Conservation (phyloP, 2,797 vertebrate species). For the Oryzias sinensis region DNA sequence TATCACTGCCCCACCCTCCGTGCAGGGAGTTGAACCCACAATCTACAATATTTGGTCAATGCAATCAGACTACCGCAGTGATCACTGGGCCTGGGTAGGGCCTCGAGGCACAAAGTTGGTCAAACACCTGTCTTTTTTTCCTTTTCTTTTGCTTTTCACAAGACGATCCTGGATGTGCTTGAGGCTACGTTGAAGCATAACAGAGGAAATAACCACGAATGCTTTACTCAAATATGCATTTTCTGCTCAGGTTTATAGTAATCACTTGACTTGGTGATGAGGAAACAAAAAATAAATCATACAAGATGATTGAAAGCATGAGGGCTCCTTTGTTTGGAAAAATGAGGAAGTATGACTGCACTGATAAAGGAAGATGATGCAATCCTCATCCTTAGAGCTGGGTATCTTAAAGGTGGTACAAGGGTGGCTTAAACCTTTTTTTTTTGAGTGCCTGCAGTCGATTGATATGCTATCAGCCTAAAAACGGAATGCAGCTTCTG, state of each 20-base stretch:
- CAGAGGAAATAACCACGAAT: neutral
- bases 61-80: constrained; percentile 12
- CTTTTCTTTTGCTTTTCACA: neutral
- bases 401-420: constrained; percentile 1
- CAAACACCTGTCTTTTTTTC: neutral
- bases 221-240: neutral
- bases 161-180: neutral
- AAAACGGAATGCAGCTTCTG: constrained; percentile 14
- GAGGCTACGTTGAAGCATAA: neutral
- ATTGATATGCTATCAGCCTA: constrained; percentile 64
- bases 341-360: neutral
- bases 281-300: constrained; percentile 12
- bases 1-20: constrained; percentile 62
- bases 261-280: neutral
- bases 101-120: constrained; percentile 1
- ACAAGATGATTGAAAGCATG: fast-evolving
- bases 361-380: constrained; percentile 50
- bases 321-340: neutral
- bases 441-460: constrained; percentile 25
- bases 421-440: neutral
- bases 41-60: neutral
- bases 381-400: constrained; percentile 34
- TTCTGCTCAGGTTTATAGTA: constrained; percentile 9
- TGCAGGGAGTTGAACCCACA: constrained; percentile 5
- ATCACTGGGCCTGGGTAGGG: neutral